Evolutionary conservation across 2,888 invertebrate genomes (phyloP).

Genomic region (Trachelus stipa): DNA sequence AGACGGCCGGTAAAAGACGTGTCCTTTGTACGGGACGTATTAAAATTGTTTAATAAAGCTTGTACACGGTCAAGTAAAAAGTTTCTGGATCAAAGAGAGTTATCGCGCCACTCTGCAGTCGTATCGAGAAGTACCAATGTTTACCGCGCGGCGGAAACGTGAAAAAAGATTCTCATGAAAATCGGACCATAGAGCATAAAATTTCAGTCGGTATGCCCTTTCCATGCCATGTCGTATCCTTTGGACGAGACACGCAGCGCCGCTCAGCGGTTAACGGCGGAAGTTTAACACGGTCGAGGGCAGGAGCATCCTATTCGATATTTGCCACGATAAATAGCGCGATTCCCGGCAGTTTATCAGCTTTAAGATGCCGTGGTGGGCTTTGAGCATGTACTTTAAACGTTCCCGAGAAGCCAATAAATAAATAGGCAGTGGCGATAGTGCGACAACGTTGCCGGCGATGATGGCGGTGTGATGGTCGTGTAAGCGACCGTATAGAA

Average conservation of each 20-base stretch:
- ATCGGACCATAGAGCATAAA: not conserved
- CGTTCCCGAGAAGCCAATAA: slow-evolving; percentile 35
- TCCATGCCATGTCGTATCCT: not conserved
- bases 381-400: not conserved
- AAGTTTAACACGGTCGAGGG: not conserved
- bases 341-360: not conserved
- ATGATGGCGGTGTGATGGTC: not conserved
- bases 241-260: not conserved
- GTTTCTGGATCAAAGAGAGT: not conserved
- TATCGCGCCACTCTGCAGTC: not conserved
- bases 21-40: not conserved
- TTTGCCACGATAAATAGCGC: not conserved
- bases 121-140: not conserved
- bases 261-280: not conserved
- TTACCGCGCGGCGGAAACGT: not conserved
- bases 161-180: not conserved
- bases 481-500: not conserved
- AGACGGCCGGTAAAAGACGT: not conserved
- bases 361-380: not conserved
- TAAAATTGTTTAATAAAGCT: not conserved
- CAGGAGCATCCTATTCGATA: not conserved
- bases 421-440: slow-evolving; percentile 36
- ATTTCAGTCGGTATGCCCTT: not conserved
- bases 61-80: not conserved
- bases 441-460: not conserved